A percentile compares a stretch with the other conserved stretches of the same genome.
Conservation (phyloP, 1,140 invertebrate genomes). For the Zaprionus gabonicus region DNA sequence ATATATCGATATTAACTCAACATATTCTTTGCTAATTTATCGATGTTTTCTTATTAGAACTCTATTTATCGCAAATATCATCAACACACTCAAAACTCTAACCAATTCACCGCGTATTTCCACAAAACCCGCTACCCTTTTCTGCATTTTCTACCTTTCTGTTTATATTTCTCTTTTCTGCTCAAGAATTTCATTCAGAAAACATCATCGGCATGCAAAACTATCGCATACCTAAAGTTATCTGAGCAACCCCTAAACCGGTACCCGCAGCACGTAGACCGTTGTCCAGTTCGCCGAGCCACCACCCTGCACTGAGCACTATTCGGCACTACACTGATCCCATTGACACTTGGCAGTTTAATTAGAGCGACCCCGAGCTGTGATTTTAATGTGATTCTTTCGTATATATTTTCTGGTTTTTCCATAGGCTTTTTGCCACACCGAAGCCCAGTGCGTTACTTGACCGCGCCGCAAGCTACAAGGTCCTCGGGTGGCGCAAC, state of each 20-base stretch:
- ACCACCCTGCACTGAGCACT: constrained; percentile 12
- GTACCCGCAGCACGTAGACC: constrained; percentile 7
- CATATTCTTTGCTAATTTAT: no score
- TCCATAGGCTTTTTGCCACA: constrained; percentile 40
- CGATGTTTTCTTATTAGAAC: no score
- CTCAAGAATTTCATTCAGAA: not conserved
- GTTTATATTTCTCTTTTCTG: not conserved
- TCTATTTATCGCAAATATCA: no score
- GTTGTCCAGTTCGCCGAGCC: constrained; percentile 54
- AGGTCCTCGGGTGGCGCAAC: constrained; percentile 62
- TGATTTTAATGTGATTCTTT: constrained; percentile 63
- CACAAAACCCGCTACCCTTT: not conserved
- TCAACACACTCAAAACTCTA: not conserved
- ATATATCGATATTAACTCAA: no score
- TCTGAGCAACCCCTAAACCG: constrained; percentile 12
- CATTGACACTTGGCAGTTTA: constrained; percentile 78
- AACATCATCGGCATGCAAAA: not conserved
- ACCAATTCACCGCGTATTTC: not conserved
- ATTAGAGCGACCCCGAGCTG: constrained; percentile 76
- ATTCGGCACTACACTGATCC: constrained; percentile 11
- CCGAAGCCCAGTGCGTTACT: constrained; percentile 51
- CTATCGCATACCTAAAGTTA: not conserved
- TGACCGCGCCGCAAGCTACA: constrained; percentile 49
- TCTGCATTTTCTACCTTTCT: not conserved
- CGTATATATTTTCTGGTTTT: constrained; percentile 57